Conservation (phyloP, 2,888 invertebrate species). For the Cephus rjabovi region DNA sequence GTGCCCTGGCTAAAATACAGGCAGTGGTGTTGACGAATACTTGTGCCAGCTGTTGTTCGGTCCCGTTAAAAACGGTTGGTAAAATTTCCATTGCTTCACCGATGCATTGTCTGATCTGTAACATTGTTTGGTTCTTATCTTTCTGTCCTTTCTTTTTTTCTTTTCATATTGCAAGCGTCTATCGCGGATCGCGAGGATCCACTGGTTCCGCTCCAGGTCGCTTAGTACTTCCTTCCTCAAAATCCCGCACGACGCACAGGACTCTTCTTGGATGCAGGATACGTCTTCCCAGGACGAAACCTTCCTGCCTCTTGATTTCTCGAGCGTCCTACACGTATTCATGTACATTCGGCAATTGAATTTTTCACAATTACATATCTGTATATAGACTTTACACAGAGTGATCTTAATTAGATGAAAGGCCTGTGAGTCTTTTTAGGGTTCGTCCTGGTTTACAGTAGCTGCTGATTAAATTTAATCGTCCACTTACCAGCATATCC, state of each 20-base stretch:
- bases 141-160: neutral
- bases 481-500: slow-evolving; percentile 48
- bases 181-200: slow-evolving; percentile 18
- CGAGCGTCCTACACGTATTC: neutral
- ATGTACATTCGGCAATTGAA: neutral
- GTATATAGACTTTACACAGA: neutral
- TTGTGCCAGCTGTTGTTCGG: slow-evolving; percentile 41
- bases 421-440: neutral
- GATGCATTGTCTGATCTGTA: slow-evolving; percentile 51
- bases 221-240: slow-evolving; percentile 39
- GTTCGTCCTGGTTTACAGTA: neutral
- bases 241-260: slow-evolving; percentile 24
- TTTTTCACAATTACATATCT: neutral
- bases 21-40: slow-evolving; percentile 73
- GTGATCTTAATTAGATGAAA: neutral
- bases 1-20: slow-evolving; percentile 74
- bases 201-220: slow-evolving; percentile 46
- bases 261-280: neutral
- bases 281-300: neutral
- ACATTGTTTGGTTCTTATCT: slow-evolving; percentile 9
- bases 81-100: slow-evolving; percentile 42
- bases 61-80: slow-evolving; percentile 36
- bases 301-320: neutral
- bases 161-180: neutral
- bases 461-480: neutral